Evolutionary conservation across 2,113 vertebrate genomes (phyloP).

Genomic region (Gavialis gangeticus): DNA sequence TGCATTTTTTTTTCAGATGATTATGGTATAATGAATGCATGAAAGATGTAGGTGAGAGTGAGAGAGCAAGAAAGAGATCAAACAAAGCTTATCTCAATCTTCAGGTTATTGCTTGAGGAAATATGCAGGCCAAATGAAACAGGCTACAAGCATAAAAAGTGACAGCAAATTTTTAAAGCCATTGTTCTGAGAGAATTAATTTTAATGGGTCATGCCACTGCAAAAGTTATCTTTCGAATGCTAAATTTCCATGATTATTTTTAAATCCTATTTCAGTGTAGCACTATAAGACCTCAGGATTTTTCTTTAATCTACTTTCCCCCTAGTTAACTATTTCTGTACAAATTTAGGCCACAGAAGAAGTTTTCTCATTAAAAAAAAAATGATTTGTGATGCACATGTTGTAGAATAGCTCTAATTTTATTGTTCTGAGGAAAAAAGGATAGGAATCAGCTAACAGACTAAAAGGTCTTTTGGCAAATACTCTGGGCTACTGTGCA

Average conservation of each 20-base stretch:
- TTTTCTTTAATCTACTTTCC: background rate
- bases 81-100: constrained; percentile 28
- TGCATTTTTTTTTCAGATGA: background rate
- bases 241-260: background rate
- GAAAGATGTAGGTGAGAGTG: background rate
- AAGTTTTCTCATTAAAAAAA: background rate
- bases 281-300: background rate
- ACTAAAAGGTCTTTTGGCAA: background rate
- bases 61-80: background rate
- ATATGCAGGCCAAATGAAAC: background rate
- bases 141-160: background rate
- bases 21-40: background rate
- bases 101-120: constrained; percentile 26
- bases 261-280: background rate
- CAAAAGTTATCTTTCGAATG: constrained; percentile 39
- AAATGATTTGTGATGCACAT: background rate
- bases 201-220: background rate
- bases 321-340: background rate
- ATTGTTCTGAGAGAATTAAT: background rate
- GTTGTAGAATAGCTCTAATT: background rate
- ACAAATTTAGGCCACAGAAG: background rate
- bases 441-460: background rate
- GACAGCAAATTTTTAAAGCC: background rate
- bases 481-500: background rate
- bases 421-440: background rate